Evolutionary conservation across 1,140 invertebrate genomes (phyloP).

Genomic region (Chelonus insularis): DNA sequence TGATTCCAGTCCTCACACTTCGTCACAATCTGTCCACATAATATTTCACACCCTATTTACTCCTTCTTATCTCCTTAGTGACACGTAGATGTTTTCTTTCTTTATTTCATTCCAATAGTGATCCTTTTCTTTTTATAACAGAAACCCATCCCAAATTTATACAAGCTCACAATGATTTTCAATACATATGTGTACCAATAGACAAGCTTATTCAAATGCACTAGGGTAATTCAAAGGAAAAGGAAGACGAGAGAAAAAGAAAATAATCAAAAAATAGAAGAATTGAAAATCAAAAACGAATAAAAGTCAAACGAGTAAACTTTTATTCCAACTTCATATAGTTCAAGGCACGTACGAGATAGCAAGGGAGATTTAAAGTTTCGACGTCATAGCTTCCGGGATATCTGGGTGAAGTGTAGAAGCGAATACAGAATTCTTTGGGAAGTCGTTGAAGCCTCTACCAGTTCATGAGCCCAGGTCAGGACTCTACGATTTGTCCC

Average conservation of each 20-base stretch:
- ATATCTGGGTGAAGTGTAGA: constrained; percentile 21
- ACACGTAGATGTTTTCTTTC: background rate
- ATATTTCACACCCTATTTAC: constrained; percentile 47
- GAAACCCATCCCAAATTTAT: too few species aligned
- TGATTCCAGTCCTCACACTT: constrained; percentile 19
- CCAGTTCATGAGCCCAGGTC: constrained; percentile 8
- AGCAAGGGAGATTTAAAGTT: constrained; percentile 24
- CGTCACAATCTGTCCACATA: constrained; percentile 12
- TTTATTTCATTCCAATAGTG: background rate
- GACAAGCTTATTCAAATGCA: background rate
- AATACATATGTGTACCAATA: background rate
- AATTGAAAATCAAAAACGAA: constrained; percentile 1
- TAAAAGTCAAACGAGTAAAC: constrained; percentile 25
- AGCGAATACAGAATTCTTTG: constrained; percentile 23
- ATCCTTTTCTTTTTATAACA: too few species aligned
- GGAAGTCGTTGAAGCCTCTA: background rate
- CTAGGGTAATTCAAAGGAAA: background rate
- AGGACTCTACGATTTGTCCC: constrained; percentile 8
- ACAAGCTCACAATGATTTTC: background rate
- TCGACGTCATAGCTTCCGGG: constrained; percentile 19
- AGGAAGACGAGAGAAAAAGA: constrained; percentile 1
- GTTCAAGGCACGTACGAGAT: constrained; percentile 1
- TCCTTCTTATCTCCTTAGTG: constrained; percentile 23
- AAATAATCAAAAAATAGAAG: constrained; percentile 4
- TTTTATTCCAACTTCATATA: constrained; percentile 21